These are phyloP conservation scores for Catocala sponsa DNA, from an alignment of 2,888 invertebrate species.

Conservation along the genomic window DNA sequence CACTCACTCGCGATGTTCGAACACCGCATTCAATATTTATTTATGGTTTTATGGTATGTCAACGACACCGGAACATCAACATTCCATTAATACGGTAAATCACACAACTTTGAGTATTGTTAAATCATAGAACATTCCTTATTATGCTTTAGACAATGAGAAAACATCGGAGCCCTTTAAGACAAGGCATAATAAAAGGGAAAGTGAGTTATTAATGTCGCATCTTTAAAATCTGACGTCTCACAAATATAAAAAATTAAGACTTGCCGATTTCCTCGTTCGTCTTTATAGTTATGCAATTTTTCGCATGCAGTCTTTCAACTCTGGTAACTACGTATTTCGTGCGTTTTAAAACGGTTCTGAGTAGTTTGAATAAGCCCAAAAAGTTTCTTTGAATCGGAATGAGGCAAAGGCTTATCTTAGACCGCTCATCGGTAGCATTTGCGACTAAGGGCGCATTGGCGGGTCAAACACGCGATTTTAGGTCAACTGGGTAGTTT, in stretches of 20 bases:
- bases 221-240: constrained; percentile 2
- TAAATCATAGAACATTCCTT: neutral
- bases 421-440: constrained; percentile 20
- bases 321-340: too few species aligned
- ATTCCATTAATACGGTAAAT: constrained; percentile 14
- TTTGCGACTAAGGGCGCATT: constrained; percentile 32
- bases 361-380: neutral
- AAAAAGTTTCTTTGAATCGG: neutral
- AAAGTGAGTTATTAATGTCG: constrained; percentile 11
- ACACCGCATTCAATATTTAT: constrained; percentile 17
- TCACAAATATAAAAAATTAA: constrained; percentile 13
- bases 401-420: constrained; percentile 13
- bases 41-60: constrained; percentile 40
- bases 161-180: constrained; percentile 2
- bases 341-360: too few species aligned
- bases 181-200: constrained; percentile 10
- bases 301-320: neutral
- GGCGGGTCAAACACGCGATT: constrained; percentile 54
- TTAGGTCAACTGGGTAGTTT: constrained; percentile 53
- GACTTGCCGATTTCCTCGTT: constrained; percentile 9
- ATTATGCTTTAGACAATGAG: too few species aligned
- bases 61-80: constrained; percentile 36
- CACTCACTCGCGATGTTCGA: constrained; percentile 23
- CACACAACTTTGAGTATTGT: constrained; percentile 14
- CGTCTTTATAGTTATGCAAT: constrained; percentile 8